Evolutionary conservation across 2,888 invertebrate species (phyloP).

Genomic region (Erpobdella octoculata): DNA sequence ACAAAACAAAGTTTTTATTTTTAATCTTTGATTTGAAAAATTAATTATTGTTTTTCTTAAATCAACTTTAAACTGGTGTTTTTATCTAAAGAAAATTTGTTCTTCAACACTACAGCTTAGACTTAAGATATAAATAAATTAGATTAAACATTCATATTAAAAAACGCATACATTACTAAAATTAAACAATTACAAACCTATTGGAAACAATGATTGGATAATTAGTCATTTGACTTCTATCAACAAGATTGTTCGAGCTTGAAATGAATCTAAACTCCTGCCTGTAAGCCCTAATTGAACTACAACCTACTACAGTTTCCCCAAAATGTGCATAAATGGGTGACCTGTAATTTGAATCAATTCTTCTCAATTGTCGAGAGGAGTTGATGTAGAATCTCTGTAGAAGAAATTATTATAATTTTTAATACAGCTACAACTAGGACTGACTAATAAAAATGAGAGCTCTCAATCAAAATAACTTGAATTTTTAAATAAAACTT

Average conservation of each 20-base stretch:
- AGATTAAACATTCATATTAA: background rate
- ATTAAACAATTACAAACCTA: slow-evolving; percentile 27
- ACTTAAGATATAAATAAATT: background rate
- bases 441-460: background rate
- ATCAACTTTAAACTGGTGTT: too few relatives aligned
- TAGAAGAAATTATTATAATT: background rate
- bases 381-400: slow-evolving; percentile 35
- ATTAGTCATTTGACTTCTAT: slow-evolving; percentile 43
- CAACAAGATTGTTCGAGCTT: slow-evolving; percentile 41
- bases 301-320: slow-evolving; percentile 33
- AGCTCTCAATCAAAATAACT: too few relatives aligned
- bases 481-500: too few relatives aligned
- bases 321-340: slow-evolving; percentile 37
- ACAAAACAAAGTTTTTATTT: too few relatives aligned
- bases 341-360: slow-evolving; percentile 33
- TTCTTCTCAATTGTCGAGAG: slow-evolving; percentile 33
- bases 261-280: slow-evolving; percentile 41
- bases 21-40: too few relatives aligned
- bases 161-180: background rate
- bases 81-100: too few relatives aligned
- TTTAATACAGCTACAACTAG: background rate
- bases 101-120: too few relatives aligned
- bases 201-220: slow-evolving; percentile 34
- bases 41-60: too few relatives aligned
- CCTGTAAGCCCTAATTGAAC: slow-evolving; percentile 33